Conservation (phyloP, 2,797 vertebrate species). For the Pipistrellus pipistrellus region DNA sequence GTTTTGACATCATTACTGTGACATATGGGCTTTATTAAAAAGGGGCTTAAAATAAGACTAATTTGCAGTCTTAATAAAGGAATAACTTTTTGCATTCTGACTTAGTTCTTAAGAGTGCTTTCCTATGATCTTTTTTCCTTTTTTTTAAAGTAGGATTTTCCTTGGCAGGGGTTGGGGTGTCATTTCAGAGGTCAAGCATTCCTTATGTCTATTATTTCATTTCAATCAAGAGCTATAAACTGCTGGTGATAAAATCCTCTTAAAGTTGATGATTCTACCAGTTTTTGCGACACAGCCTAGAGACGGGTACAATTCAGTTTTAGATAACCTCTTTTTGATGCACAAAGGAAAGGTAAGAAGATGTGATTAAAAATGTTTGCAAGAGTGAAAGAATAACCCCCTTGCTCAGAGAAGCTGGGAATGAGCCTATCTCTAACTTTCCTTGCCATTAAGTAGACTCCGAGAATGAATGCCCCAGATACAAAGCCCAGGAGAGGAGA, state of each 20-base stretch:
- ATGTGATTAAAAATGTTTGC: conserved; percentile 62
- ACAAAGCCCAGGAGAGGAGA: conserved; percentile 42
- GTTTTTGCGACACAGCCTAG: neutral
- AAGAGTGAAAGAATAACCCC: conserved; percentile 56
- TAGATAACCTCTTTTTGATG: conserved; percentile 59
- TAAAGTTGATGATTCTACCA: conserved; percentile 17
- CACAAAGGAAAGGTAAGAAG: conserved; percentile 69
- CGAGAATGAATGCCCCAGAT: neutral
- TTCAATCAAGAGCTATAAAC: neutral
- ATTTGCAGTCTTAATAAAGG: conserved; percentile 60
- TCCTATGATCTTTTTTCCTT: neutral
- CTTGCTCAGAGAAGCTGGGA: conserved; percentile 47
- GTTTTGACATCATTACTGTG: conserved; percentile 52
- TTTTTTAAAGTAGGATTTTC: neutral
- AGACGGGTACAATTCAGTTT: neutral
- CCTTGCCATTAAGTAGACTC: conserved; percentile 1
- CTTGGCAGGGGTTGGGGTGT: neutral
- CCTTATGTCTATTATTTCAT: conserved; percentile 53
- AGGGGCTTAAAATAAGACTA: conserved; percentile 54
- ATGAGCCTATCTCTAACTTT: conserved; percentile 54
- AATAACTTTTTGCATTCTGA: conserved; percentile 53
- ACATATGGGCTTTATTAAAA: conserved; percentile 64
- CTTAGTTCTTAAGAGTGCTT: conserved; percentile 59
- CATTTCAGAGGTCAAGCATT: conserved; percentile 64
- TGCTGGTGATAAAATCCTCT: conserved; percentile 28